These are phyloP conservation scores for Conistra vaccinii DNA, from an alignment of 2,888 invertebrate species.

Conservation along the genomic window DNA sequence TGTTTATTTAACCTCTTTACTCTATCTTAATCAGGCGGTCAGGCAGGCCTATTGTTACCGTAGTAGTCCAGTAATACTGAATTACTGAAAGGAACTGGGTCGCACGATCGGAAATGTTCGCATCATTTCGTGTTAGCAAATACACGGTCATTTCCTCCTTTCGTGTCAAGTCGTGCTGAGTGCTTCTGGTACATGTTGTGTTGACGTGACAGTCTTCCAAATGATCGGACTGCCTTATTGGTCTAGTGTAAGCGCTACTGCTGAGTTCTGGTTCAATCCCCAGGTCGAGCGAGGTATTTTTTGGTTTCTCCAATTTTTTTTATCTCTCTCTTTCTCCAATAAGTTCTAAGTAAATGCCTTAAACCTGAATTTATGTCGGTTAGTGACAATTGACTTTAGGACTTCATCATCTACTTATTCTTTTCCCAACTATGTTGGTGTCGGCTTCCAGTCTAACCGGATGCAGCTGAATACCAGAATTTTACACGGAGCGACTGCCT, in stretches of 20 bases:
- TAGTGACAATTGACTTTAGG: background rate
- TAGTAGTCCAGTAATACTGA: background rate
- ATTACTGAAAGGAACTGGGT: constrained; percentile 27
- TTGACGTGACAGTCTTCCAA: constrained; percentile 1
- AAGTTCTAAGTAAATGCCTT: background rate
- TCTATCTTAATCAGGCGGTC: background rate
- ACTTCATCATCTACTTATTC: too few relatives aligned
- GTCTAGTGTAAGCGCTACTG: background rate
- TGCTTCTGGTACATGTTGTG: constrained; percentile 46
- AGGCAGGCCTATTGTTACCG: background rate
- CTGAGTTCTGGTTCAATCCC: background rate
- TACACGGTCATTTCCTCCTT: constrained; percentile 30
- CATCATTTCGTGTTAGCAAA: constrained; percentile 20
- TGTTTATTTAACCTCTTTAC: background rate
- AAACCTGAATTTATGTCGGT: background rate
- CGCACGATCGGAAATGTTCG: constrained; percentile 26
- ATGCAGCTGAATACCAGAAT: too few relatives aligned
- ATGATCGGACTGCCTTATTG: background rate
- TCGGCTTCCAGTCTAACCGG: too few relatives aligned
- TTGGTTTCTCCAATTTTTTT: too few relatives aligned
- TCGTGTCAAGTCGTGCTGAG: constrained; percentile 9
- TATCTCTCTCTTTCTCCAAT: too few relatives aligned
- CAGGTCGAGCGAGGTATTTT: too few relatives aligned
- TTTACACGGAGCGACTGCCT: too few relatives aligned
- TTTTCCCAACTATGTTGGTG: too few relatives aligned